Conservation (phyloP, 2,113 vertebrate species). For the Synodontis membranacea region DNA sequence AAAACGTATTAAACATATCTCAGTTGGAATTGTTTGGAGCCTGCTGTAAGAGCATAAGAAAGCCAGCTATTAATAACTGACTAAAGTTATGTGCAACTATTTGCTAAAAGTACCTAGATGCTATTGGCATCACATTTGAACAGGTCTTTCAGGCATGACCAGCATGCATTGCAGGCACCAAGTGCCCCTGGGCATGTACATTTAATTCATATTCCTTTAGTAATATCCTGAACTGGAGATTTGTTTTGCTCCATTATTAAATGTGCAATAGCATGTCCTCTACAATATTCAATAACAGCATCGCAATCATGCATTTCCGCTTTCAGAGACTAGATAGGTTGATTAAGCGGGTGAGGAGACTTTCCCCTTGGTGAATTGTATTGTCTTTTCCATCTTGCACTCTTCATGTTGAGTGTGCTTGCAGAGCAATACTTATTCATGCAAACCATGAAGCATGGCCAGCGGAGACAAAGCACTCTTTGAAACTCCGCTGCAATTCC, state of each 20-base stretch:
- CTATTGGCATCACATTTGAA: not conserved
- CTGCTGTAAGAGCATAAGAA: not conserved
- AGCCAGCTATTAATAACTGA: not conserved
- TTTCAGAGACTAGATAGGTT: slow-evolving; percentile 25
- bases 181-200: not conserved
- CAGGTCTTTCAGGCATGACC: not conserved
- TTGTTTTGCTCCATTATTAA: slow-evolving; percentile 24
- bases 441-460: slow-evolving; percentile 48
- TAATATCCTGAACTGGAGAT: slow-evolving; percentile 11
- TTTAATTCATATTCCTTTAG: slow-evolving; percentile 6
- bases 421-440: slow-evolving; percentile 52
- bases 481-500: slow-evolving; percentile 51
- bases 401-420: slow-evolving; percentile 49
- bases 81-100: not conserved
- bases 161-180: not conserved
- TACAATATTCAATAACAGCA: slow-evolving; percentile 1
- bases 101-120: not conserved
- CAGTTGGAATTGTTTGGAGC: too few species aligned
- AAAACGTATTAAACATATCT: not conserved
- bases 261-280: not conserved
- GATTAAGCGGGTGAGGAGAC: slow-evolving; percentile 39
- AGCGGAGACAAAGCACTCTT: slow-evolving; percentile 55
- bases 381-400: slow-evolving; percentile 45
- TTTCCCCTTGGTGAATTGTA: slow-evolving; percentile 29
- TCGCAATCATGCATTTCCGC: slow-evolving; percentile 19